Evolutionary conservation across 2,888 invertebrate genomes (phyloP).

Genomic region (Trisateles emortualis): DNA sequence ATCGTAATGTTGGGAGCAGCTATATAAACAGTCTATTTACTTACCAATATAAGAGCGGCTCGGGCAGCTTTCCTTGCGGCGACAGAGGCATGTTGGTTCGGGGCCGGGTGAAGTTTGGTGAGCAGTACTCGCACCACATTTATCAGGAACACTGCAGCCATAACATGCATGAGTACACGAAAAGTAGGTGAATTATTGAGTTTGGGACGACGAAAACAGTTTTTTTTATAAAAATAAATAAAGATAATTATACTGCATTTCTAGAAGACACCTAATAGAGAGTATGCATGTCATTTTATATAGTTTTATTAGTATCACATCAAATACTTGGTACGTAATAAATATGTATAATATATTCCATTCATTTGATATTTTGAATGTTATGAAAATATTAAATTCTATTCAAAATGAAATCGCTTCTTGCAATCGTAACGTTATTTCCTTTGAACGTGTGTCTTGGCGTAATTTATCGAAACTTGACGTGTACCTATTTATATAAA

Average conservation of each 20-base stretch:
- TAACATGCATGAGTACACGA: background rate
- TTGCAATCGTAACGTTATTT: too few relatives aligned
- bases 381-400: background rate
- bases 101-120: slow-evolving; percentile 88
- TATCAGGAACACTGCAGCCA: slow-evolving; percentile 87
- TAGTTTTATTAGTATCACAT: too few relatives aligned
- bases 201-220: background rate
- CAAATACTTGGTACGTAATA: too few relatives aligned
- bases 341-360: too few relatives aligned
- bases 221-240: background rate
- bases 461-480: too few relatives aligned
- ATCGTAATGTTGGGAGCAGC: background rate
- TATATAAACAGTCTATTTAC: slow-evolving; percentile 9
- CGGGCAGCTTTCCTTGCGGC: slow-evolving; percentile 89
- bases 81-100: slow-evolving; percentile 86
- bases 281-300: too few relatives aligned
- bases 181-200: background rate
- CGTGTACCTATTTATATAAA: too few relatives aligned
- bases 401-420: background rate
- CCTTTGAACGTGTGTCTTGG: too few relatives aligned
- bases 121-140: slow-evolving; percentile 89
- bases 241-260: too few relatives aligned
- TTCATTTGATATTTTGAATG: too few relatives aligned
- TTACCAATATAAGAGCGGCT: slow-evolving; percentile 90
- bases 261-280: too few relatives aligned